Percentiles rank a stretch among this genome's conserved stretches.
Conservation (phyloP, 1,140 invertebrate genomes). For the Linepithema humile region DNA sequence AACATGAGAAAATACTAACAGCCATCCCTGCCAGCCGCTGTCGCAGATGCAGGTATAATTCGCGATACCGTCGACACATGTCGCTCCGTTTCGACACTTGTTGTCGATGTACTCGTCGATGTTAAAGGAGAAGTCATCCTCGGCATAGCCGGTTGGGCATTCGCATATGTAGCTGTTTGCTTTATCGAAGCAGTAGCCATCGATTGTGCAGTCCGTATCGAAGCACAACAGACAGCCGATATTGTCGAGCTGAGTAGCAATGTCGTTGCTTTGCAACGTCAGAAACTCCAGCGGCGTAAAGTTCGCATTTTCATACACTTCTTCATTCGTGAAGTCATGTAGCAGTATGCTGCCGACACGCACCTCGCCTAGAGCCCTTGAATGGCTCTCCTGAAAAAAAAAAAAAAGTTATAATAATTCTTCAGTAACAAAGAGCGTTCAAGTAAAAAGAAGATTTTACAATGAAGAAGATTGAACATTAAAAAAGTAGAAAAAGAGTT, state of each 20-base stretch:
- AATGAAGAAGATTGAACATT: no score
- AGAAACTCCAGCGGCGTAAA: conserved; percentile 84
- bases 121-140: conserved; percentile 91
- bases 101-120: conserved; percentile 92
- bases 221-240: conserved; percentile 93
- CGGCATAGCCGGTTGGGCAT: conserved; percentile 92
- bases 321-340: conserved; percentile 93
- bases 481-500: no score
- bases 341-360: conserved; percentile 93
- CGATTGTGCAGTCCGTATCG: conserved; percentile 93
- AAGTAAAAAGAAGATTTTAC: not conserved
- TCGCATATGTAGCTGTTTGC: conserved; percentile 92
- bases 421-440: not conserved
- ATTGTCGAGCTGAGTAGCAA: conserved; percentile 76
- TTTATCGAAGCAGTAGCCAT: conserved; percentile 91
- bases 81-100: conserved; percentile 90
- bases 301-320: conserved; percentile 88
- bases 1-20: conserved; percentile 85
- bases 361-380: conserved; percentile 96
- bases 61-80: conserved; percentile 91
- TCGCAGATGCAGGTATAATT: conserved; percentile 92
- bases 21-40: conserved; percentile 90
- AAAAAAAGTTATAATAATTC: not conserved
- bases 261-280: conserved; percentile 79
- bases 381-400: conserved; percentile 84